These are phyloP conservation scores for Euleptes europaea DNA, from an alignment of 2,113 vertebrate genomes.

Conservation along the genomic window DNA sequence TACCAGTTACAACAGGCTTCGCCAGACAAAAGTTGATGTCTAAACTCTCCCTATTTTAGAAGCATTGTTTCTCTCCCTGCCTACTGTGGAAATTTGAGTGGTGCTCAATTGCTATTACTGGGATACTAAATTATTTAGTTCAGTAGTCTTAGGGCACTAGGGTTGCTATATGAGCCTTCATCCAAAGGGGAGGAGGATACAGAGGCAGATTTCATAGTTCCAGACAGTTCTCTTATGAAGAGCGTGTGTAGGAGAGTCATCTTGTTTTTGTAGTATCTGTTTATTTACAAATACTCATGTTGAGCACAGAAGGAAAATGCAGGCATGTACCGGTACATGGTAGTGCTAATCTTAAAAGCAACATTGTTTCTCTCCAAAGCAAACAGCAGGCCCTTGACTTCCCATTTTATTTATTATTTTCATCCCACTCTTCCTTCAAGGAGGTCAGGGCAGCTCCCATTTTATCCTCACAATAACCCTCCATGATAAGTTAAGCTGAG, in stretches of 20 bases:
- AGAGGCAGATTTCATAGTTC: not conserved
- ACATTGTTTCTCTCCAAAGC: no score
- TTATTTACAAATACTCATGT: no score
- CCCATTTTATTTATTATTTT: no score
- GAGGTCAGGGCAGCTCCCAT: no score
- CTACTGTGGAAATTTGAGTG: not conserved
- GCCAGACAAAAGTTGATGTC: not conserved
- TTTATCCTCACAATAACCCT: no score
- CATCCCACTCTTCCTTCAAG: no score
- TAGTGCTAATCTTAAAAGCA: no score
- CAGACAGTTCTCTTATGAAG: not conserved
- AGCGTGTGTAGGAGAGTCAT: not conserved
- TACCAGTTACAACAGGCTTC: not conserved
- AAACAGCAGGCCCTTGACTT: no score
- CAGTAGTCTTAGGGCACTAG: not conserved
- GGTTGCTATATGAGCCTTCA: not conserved
- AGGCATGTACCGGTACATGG: no score
- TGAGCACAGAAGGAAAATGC: no score
- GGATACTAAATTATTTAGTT: not conserved
- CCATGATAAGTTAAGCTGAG: no score
- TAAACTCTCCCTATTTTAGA: not conserved
- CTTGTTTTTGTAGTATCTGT: no score
- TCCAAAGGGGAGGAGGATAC: not conserved
- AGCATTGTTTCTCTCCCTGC: not conserved
- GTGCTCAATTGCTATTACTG: not conserved